Evolutionary conservation across 2,113 vertebrate genomes (phyloP), one percentile per base, ranked within the genome.

Genomic region (Hiodon tergisus): DNA sequence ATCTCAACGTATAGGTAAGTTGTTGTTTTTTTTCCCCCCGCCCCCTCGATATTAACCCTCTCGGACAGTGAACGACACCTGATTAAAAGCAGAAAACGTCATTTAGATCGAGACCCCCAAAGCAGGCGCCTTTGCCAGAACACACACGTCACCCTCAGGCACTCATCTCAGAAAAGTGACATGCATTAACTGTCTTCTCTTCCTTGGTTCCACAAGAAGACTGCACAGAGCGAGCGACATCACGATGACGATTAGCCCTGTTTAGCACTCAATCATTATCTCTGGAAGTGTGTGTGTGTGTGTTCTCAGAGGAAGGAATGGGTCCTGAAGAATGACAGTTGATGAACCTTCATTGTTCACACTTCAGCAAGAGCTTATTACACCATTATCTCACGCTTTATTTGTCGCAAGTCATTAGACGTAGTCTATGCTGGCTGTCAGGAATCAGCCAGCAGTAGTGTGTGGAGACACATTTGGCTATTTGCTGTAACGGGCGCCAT

Each of bases 231-330:
- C 69, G 67, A 86, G 84, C 77, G 59, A 85, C 72, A 70, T 79
- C 81, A 82, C 83, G 78, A 82, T 83, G 78, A 87, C 79, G 11
- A 85, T 84, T 69, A 47, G 70, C 57, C 76, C 69, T 78, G 77
- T 81, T 81, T 47, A 80, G 76, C 70, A 76, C 78, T 84, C 82
- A 85, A 86, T 82, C 74, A 81, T 84, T 81, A 85, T 85, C 80
- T 77, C 83, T 79, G 81, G 78, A 85, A 75, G 31, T 31, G 31
- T 31, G 31, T 31, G 31, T 31, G 31, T 31, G 31, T 31, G 31
- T 31, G 31, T 31, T 0, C 31, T 46, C 60, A 61, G 69, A 16
- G 69, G 5, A 67, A 57, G 57, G 46, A 60, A 61, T 14, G 8
- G 31, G 48, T 69, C 54, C 71, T 67, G 68, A 78, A 48, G 60